These are phyloP conservation scores for Triplophysa yarkandensis DNA, from an alignment of 2,797 vertebrate genomes.

Conservation along the genomic window DNA sequence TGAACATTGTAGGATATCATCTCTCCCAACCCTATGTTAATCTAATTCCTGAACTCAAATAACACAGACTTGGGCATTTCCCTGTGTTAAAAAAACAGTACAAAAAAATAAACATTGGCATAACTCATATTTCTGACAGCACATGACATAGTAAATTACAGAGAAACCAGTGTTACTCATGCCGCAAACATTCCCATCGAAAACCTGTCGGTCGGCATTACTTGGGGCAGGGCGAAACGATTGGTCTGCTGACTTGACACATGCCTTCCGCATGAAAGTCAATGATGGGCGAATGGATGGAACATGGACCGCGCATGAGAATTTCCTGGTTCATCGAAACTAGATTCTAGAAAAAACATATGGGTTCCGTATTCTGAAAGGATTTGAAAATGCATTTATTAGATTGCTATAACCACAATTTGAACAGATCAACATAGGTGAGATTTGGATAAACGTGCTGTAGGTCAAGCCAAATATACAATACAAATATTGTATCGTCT, in stretches of 20 bases:
- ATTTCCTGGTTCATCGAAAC: conserved; percentile 1
- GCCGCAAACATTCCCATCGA: not conserved
- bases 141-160: not conserved
- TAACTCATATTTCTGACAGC: not conserved
- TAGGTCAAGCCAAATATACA: not conserved
- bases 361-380: not conserved
- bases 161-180: not conserved
- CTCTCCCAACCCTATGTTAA: too few relatives aligned
- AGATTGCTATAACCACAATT: not conserved
- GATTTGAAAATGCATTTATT: not conserved
- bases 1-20: too few relatives aligned
- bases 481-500: too few relatives aligned
- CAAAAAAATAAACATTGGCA: not conserved
- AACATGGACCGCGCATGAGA: not conserved
- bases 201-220: conserved; percentile 27
- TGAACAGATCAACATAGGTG: not conserved
- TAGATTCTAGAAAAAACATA: not conserved
- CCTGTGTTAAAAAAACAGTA: not conserved
- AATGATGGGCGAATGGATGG: not conserved
- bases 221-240: not conserved
- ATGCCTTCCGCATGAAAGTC: not conserved
- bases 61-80: not conserved
- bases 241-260: not conserved
- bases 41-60: too few relatives aligned
- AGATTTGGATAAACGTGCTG: not conserved